Conservation (phyloP, 2,797 vertebrate species). For the Cyclopterus lumpus region DNA sequence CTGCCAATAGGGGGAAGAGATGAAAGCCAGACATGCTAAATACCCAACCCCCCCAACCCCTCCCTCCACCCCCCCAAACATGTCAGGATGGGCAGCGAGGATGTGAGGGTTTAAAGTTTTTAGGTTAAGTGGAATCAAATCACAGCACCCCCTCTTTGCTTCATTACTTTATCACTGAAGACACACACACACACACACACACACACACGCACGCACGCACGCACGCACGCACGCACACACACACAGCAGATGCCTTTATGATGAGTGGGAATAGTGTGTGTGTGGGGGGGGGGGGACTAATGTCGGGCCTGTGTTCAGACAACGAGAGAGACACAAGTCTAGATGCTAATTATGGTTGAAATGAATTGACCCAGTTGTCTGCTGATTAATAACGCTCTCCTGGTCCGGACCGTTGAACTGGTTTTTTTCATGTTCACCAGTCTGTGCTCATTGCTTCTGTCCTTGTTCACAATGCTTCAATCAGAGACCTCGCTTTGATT, state of each 20-base stretch:
- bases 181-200: background rate
- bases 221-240: background rate
- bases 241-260: background rate
- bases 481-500: too few relatives aligned
- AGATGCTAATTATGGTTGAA: conserved; percentile 66
- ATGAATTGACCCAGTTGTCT: conserved; percentile 68
- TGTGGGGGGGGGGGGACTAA: conserved; percentile 5
- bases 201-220: background rate
- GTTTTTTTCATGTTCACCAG: background rate
- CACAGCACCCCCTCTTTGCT: conserved; percentile 24
- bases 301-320: conserved; percentile 27
- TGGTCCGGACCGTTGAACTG: conserved; percentile 25
- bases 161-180: conserved; percentile 53
- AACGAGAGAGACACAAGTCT: conserved; percentile 60
- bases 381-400: conserved; percentile 49
- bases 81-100: conserved; percentile 18
- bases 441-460: conserved; percentile 19
- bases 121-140: conserved; percentile 60
- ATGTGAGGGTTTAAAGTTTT: conserved; percentile 36
- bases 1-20: conserved; percentile 29
- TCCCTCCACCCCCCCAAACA: background rate
- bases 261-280: background rate
- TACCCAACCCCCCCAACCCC: background rate
- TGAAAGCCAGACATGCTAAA: conserved; percentile 35
- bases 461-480: background rate